Base-by-base conservation (phyloP, 2,113 vertebrate genomes). In the Geococcyx californianus region DNA sequence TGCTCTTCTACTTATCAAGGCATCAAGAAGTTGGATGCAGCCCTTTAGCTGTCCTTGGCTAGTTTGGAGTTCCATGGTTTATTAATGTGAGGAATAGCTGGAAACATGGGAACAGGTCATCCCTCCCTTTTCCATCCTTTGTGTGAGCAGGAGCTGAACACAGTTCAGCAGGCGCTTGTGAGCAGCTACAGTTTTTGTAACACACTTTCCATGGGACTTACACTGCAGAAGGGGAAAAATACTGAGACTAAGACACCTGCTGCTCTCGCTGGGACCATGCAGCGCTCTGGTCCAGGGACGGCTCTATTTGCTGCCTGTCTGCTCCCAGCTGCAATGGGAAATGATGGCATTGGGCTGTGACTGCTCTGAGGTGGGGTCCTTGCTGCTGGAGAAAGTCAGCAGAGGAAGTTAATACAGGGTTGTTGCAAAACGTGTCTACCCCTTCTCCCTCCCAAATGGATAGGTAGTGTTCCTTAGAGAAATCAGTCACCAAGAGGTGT, bases 261-360 rank as follows among this genome's bases (percentile, higher is more conserved):
- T 0, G 2, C 9, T 13, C 28, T 10, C 0, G 1, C n/a, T 45
- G 63, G 51, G 36, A 11, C 10, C 76, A 8, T 3, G 0, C 49
- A 45, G 69, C 21, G 4, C 36, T 29, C 1, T 11, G 52, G 14
- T 15, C 52, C 3, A 3, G 52, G 45, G 20, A 64, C 54, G 51
- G 40, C 54, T 60, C 24, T 47, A 13, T 33, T 16, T 84, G 80
- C 69, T 73, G 49, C 52, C 28, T 12, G 24, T 26, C 66, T 47
- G 2, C 40, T 51, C 72, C 28, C 9, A 6, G 34, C 49, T 60
- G 40, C 13, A 2, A 7, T 1, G 3, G 51, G 59, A 58, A 9
- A 13, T 13, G 66, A 2, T 62, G 56, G 44, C 3, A 1, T 5
- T 21, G 44, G 45, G 55, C 7, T 73, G 36, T 13, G 76, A 20